These are phyloP conservation scores for Agonopterix alstromeriana DNA, from an alignment of 2,888 invertebrate species.

Conservation along the genomic window DNA sequence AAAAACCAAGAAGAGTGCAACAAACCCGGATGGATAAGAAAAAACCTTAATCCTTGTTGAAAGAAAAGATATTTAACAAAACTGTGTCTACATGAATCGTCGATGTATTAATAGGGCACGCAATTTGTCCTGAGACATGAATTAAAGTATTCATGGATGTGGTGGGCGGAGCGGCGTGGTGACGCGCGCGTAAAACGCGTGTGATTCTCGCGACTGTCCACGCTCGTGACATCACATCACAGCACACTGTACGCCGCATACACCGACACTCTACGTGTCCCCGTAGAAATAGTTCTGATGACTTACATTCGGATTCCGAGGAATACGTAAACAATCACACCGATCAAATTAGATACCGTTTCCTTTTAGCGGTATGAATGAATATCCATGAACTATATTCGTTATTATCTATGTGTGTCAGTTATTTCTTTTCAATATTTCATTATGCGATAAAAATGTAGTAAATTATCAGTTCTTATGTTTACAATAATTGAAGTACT, in stretches of 20 bases:
- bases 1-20: neutral
- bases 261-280: slow-evolving; percentile 39
- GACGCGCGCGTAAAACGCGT: slow-evolving; percentile 6
- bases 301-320: slow-evolving; percentile 49
- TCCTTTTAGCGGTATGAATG: slow-evolving; percentile 1
- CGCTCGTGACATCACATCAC: neutral
- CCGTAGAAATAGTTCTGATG: slow-evolving; percentile 64
- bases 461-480: neutral
- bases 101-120: slow-evolving; percentile 38
- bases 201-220: slow-evolving; percentile 1
- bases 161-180: slow-evolving; percentile 24
- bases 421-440: neutral
- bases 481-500: neutral
- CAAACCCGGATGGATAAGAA: slow-evolving; percentile 4
- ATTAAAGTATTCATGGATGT: slow-evolving; percentile 37
- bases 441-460: neutral
- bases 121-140: slow-evolving; percentile 39
- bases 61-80: slow-evolving; percentile 1
- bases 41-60: slow-evolving; percentile 2
- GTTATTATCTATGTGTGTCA: slow-evolving; percentile 6
- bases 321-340: slow-evolving; percentile 49
- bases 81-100: slow-evolving; percentile 6
- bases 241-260: slow-evolving; percentile 13
- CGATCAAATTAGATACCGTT: slow-evolving; percentile 16
- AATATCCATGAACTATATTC: slow-evolving; percentile 3